These are phyloP conservation scores for Cynopterus sphinx DNA, from an alignment of 2,797 vertebrate genomes.

Conservation along the genomic window DNA sequence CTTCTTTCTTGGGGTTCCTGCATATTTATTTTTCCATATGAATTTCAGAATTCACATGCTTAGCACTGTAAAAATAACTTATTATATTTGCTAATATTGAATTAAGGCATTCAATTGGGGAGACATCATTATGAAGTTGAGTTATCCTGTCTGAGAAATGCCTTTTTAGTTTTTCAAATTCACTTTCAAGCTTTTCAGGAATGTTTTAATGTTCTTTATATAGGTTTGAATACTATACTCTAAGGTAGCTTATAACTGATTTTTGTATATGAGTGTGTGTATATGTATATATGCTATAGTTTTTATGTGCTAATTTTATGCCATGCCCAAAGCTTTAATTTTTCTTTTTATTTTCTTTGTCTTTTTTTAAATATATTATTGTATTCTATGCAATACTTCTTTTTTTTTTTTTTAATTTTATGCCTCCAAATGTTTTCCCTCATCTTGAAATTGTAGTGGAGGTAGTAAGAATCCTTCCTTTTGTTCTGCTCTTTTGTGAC, in stretches of 20 bases:
- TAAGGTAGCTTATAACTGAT: not conserved
- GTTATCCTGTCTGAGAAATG: not conserved
- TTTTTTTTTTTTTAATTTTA: not conserved
- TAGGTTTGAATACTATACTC: not conserved
- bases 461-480: not conserved
- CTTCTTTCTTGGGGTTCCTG: not conserved
- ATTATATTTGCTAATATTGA: not conserved
- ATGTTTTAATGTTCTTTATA: not conserved
- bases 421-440: not conserved
- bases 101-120: not conserved
- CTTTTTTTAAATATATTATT: conserved; percentile 13
- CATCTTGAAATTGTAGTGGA: not conserved
- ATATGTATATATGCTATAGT: not conserved
- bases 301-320: not conserved
- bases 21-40: not conserved
- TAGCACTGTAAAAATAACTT: not conserved
- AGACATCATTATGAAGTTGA: not conserved
- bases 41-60: not conserved
- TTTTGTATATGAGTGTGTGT: not conserved
- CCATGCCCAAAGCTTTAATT: not conserved
- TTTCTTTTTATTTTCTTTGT: not conserved
- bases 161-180: not conserved
- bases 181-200: not conserved
- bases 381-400: not conserved
- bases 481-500: not conserved